These are phyloP conservation scores for Apolygus lucorum DNA, from an alignment of 1,140 invertebrate species.

Conservation along the genomic window DNA sequence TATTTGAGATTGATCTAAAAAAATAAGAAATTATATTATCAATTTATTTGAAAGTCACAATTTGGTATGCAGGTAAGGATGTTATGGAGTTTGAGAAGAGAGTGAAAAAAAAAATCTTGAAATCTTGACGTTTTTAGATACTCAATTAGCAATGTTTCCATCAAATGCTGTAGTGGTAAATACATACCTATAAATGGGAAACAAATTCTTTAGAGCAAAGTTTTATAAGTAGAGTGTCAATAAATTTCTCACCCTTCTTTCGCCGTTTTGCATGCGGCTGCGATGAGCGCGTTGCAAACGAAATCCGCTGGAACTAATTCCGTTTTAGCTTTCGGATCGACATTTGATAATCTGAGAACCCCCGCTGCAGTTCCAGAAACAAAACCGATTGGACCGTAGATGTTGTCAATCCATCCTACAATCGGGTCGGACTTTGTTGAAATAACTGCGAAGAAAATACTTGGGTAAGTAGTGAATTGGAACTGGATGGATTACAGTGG, in stretches of 20 bases:
- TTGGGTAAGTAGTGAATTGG: too few species aligned
- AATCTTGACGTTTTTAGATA: too few species aligned
- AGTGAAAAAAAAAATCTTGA: too few species aligned
- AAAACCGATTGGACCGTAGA: slow-evolving; percentile 61
- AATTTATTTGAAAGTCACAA: slow-evolving; percentile 17
- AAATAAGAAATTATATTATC: background rate
- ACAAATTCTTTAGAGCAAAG: too few species aligned
- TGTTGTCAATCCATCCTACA: slow-evolving; percentile 67
- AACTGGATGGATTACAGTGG: too few species aligned
- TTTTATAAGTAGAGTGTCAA: too few species aligned
- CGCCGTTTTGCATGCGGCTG: slow-evolving; percentile 55
- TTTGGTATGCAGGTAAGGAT: background rate
- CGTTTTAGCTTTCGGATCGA: slow-evolving; percentile 46
- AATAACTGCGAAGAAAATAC: slow-evolving; percentile 35
- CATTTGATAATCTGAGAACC: slow-evolving; percentile 50
- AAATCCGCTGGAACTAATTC: slow-evolving; percentile 74
- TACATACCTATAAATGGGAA: too few species aligned
- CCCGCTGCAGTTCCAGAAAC: slow-evolving; percentile 51
- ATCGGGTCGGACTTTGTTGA: slow-evolving; percentile 40
- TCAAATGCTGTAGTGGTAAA: too few species aligned
- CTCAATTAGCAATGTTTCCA: too few species aligned
- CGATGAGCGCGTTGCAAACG: slow-evolving; percentile 64
- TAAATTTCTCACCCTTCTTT: slow-evolving; percentile 22
- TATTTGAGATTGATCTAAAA: slow-evolving; percentile 34
- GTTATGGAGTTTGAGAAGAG: too few species aligned